Base-by-base conservation (phyloP, 2,113 vertebrate genomes). In the Girardinichthys multiradiatus region DNA sequence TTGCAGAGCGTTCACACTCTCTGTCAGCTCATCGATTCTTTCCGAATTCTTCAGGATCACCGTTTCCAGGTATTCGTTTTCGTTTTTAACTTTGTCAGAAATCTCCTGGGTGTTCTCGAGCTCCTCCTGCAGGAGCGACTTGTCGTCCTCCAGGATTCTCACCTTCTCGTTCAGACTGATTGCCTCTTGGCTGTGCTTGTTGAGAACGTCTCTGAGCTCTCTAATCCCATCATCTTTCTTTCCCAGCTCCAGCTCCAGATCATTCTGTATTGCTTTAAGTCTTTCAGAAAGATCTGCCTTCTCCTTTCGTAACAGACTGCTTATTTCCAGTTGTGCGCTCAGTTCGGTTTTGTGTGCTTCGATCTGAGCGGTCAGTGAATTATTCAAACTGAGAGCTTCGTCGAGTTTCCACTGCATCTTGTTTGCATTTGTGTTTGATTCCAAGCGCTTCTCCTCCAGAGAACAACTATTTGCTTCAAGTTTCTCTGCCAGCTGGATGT, bases 141-240 rank as follows among this genome's bases (percentile, higher is more conserved):
- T 96, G 78, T 97, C 96, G 28, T 96, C 95, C 83, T 96, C 95
- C 82, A 97, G 80, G 88, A 96, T 96, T 35, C 91, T 94, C 12
- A 96, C 94, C 87, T 94, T 96, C 82, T 97, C 95, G 60, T 92
- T 94, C 0, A 96, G 88, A 62, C 82, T 94, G 26, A 94, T 58
- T 0, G 91, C 91, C 70, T 96, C 95, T 42, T 91, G 92, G 11
- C 79, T 79, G 64, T 94, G 90, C 27, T 17, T 81, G 72, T 78
- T 87, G 4, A 93, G 87, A 4, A 93, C 60, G 11, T 81, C 64
- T 2, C 91, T 86, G 30, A 96, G 89, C 30, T 94, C 92, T 76
- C 77, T 81, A 1, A 95, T 60, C 2, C n/a, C 66, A 0, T 74
- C 62, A 0, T 88, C 90, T 77, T 93, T 94, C 76, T 85, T 68